Evolutionary conservation across 1,140 invertebrate genomes (phyloP).

Genomic region (Nasonia longicornis): DNA sequence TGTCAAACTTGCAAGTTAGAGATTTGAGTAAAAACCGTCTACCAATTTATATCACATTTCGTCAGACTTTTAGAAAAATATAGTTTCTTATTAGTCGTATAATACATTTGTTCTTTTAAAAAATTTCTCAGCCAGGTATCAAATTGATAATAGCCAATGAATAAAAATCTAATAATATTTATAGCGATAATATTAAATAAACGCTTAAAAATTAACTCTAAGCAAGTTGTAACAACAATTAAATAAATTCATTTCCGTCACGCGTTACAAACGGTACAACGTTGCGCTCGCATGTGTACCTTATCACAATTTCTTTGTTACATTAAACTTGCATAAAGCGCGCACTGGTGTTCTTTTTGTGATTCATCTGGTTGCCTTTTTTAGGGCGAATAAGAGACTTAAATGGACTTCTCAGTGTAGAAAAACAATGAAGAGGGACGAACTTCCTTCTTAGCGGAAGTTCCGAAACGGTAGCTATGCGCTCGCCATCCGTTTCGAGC

Average conservation of each 20-base stretch:
- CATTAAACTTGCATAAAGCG: neutral
- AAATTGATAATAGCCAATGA: no score
- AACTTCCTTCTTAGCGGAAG: constrained; percentile 6
- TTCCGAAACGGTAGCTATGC: constrained; percentile 1
- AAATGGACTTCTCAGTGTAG: neutral
- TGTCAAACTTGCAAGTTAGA: no score
- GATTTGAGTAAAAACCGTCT: no score
- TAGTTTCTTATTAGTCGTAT: no score
- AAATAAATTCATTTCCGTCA: neutral
- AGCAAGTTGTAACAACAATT: neutral
- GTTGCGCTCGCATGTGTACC: neutral
- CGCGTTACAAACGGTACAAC: neutral
- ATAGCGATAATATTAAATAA: no score
- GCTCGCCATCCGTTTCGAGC: neutral
- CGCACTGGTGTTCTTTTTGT: neutral
- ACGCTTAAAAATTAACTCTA: no score
- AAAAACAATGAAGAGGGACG: neutral
- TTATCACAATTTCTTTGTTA: constrained; percentile 26
- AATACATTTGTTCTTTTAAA: no score
- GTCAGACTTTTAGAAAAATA: no score
- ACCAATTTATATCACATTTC: no score
- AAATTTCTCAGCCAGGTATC: no score
- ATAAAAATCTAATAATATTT: no score
- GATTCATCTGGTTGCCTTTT: neutral
- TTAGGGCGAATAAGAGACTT: neutral